Conservation (phyloP, 2,113 vertebrate genomes). For the Tylochromis polylepis region DNA sequence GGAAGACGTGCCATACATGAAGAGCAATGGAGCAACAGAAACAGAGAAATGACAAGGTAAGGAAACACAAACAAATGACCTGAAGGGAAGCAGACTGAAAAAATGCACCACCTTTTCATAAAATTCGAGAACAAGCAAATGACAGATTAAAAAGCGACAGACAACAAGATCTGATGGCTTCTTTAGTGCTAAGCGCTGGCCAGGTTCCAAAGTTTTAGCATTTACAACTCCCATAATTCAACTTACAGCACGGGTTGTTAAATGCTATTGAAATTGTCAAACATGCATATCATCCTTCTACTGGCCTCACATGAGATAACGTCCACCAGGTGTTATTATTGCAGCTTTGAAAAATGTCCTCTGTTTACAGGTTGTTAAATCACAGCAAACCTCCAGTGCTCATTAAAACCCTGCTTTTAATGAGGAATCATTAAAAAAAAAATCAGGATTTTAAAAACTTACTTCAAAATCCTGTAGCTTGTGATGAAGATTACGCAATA, state of each 20-base stretch:
- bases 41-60: slow-evolving; percentile 20
- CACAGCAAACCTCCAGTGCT: background rate
- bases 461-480: background rate
- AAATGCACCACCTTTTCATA: background rate
- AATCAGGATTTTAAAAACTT: background rate
- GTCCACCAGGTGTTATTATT: background rate
- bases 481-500: background rate
- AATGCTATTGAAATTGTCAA: background rate
- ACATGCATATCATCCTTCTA: background rate
- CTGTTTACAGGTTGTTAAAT: background rate
- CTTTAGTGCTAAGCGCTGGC: background rate
- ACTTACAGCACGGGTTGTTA: background rate
- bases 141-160: background rate
- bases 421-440: background rate
- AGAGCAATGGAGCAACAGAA: slow-evolving; percentile 22
- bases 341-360: background rate
- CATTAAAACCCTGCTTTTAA: background rate
- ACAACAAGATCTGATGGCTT: background rate
- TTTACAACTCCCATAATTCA: background rate
- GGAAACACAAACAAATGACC: background rate
- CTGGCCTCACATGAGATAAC: background rate
- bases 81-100: background rate
- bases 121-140: background rate
- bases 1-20: slow-evolving; percentile 43
- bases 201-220: background rate